phyloP scores from a whole-genome alignment of 2,888 invertebrate genomes.

The Meganola albula region DNA sequence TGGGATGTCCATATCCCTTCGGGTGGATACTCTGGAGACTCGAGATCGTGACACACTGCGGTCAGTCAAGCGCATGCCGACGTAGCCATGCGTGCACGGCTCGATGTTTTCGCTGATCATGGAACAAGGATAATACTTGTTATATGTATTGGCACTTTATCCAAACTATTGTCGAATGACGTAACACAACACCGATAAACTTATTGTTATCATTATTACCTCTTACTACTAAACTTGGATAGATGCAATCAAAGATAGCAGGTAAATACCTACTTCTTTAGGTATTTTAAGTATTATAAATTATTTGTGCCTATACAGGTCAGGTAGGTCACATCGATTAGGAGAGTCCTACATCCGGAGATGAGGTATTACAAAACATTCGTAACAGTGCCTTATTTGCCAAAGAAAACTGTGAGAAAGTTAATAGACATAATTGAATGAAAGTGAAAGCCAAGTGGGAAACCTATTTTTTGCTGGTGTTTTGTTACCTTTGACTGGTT shows the following conservation, averaged over 20 bases:
- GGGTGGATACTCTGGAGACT: conserved; percentile 59
- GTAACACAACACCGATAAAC: too few relatives aligned
- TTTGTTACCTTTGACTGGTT: conserved; percentile 36
- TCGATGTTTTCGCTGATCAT: conserved; percentile 39
- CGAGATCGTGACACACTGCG: conserved; percentile 52
- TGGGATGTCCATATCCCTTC: conserved; percentile 68
- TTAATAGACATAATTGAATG: conserved; percentile 50
- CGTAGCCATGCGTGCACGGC: conserved; percentile 51
- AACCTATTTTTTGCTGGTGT: conserved; percentile 34
- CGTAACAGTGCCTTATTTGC: conserved; percentile 17
- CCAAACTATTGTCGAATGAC: too few relatives aligned
- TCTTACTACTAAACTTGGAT: too few relatives aligned
- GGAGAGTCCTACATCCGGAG: too few relatives aligned
- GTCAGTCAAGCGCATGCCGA: conserved; percentile 57
- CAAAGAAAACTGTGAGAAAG: conserved; percentile 54
- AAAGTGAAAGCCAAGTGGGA: conserved; percentile 59
- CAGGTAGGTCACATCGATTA: too few relatives aligned
- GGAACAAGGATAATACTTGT: not conserved
- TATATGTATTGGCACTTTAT: too few relatives aligned
- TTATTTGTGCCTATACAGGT: too few relatives aligned
- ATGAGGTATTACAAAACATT: conserved; percentile 8
- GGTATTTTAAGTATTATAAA: too few relatives aligned
- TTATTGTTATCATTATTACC: too few relatives aligned
- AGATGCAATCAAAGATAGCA: too few relatives aligned
- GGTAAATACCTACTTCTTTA: too few relatives aligned